Conservation (phyloP, 2,888 invertebrate species). For the Zootermopsis nevadensis region DNA sequence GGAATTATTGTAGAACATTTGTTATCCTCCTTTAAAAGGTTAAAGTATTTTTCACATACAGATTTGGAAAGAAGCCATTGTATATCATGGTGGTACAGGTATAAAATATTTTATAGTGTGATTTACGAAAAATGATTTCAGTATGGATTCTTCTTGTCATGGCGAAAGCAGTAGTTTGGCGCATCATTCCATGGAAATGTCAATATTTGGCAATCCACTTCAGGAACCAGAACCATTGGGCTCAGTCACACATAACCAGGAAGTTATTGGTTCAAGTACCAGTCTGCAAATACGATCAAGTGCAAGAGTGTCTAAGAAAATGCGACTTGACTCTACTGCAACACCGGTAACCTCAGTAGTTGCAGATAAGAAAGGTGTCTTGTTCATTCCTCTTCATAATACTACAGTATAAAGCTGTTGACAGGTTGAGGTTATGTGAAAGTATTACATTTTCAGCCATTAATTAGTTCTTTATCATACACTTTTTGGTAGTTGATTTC, state of each 20-base stretch:
- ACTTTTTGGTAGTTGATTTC: too few relatives aligned
- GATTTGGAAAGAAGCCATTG: background rate
- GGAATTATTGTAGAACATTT: background rate
- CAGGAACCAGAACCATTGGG: slow-evolving; percentile 55
- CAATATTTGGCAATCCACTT: slow-evolving; percentile 27
- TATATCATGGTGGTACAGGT: background rate
- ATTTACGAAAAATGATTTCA: slow-evolving; percentile 6
- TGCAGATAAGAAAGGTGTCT: slow-evolving; percentile 57
- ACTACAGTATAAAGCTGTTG: background rate
- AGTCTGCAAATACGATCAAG: slow-evolving; percentile 70
- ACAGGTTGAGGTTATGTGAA: slow-evolving; percentile 2
- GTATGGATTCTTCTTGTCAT: slow-evolving; percentile 42
- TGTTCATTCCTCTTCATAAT: background rate
- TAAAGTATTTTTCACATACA: background rate
- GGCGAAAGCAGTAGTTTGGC: slow-evolving; percentile 17
- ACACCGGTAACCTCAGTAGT: background rate
- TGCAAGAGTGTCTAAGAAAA: slow-evolving; percentile 83
- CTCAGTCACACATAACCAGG: slow-evolving; percentile 55
- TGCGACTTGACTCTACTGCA: slow-evolving; percentile 71
- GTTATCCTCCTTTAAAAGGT: background rate
- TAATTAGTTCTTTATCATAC: too few relatives aligned
- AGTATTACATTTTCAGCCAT: background rate
- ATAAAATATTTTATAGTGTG: background rate
- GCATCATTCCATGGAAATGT: slow-evolving; percentile 32
- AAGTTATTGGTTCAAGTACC: slow-evolving; percentile 47